These are phyloP conservation scores for Atherinomorus stipes DNA, from an alignment of 2,113 vertebrate species.

Conservation along the genomic window DNA sequence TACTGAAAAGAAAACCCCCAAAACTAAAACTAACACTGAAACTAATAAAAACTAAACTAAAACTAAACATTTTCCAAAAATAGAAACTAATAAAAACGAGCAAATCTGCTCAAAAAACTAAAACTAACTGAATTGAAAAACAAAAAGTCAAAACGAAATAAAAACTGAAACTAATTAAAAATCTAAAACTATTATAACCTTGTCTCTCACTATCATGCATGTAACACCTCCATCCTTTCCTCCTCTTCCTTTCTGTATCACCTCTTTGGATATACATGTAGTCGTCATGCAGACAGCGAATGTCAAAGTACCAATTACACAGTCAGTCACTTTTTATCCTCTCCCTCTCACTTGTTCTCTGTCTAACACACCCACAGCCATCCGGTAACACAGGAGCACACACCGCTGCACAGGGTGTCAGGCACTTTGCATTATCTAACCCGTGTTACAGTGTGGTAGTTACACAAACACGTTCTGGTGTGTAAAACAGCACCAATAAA, in stretches of 20 bases:
- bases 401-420: constrained; percentile 28
- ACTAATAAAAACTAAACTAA: too few relatives aligned
- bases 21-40: too few relatives aligned
- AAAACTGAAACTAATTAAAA: too few relatives aligned
- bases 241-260: constrained; percentile 17
- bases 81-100: too few relatives aligned
- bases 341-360: constrained; percentile 22
- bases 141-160: too few relatives aligned
- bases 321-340: constrained; percentile 62
- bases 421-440: constrained; percentile 46
- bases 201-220: too few relatives aligned
- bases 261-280: constrained; percentile 47
- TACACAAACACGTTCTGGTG: constrained; percentile 27
- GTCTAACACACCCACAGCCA: constrained; percentile 17
- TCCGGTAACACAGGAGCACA: constrained; percentile 17
- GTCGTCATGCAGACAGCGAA: constrained; percentile 61
- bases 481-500: neutral
- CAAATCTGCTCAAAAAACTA: too few relatives aligned
- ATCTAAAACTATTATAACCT: too few relatives aligned
- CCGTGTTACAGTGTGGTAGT: constrained; percentile 44
- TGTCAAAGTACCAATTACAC: constrained; percentile 71
- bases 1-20: too few relatives aligned
- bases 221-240: neutral
- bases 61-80: too few relatives aligned
- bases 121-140: too few relatives aligned